These are phyloP conservation scores for Arothron firmamentum DNA, from an alignment of 2,113 vertebrate genomes.

Conservation along the genomic window DNA sequence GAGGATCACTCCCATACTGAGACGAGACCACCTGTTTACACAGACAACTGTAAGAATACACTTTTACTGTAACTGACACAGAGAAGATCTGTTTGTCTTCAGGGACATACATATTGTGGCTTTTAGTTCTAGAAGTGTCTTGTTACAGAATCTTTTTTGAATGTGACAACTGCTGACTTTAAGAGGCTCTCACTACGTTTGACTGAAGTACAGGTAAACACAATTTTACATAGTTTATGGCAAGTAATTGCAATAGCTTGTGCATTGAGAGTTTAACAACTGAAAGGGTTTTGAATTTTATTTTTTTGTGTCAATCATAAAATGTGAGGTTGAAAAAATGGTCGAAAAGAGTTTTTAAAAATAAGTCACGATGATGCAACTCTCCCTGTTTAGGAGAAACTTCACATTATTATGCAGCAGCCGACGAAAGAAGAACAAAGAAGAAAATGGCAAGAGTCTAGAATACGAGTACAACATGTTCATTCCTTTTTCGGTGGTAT, in stretches of 20 bases:
- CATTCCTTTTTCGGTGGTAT: slow-evolving; percentile 3
- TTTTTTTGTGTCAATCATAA: not conserved
- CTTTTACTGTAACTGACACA: slow-evolving; percentile 24
- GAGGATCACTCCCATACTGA: slow-evolving; percentile 66
- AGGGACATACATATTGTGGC: not conserved
- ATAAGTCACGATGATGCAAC: slow-evolving; percentile 67
- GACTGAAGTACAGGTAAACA: slow-evolving; percentile 1
- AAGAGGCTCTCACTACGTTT: not conserved
- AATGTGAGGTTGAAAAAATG: not conserved
- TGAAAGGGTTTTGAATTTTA: too few species aligned
- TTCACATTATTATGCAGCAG: slow-evolving; percentile 12
- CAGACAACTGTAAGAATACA: slow-evolving; percentile 53
- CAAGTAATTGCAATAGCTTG: not conserved
- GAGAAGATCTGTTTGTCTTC: slow-evolving; percentile 7
- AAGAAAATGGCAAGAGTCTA: slow-evolving; percentile 7
- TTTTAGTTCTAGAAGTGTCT: not conserved
- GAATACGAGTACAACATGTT: not conserved
- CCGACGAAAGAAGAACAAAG: slow-evolving; percentile 2
- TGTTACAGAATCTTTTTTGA: not conserved
- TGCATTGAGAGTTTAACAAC: not conserved
- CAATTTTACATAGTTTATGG: not conserved
- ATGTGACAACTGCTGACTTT: not conserved
- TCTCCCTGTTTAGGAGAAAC: slow-evolving; percentile 60
- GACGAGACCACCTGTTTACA: slow-evolving; percentile 70
- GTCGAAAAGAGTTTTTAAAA: slow-evolving; percentile 17